A percentile compares a stretch with the other conserved stretches of the same genome.
Conservation (phyloP, 92 coral and sea anemone genomes). For the Galaxea fascicularis region DNA sequence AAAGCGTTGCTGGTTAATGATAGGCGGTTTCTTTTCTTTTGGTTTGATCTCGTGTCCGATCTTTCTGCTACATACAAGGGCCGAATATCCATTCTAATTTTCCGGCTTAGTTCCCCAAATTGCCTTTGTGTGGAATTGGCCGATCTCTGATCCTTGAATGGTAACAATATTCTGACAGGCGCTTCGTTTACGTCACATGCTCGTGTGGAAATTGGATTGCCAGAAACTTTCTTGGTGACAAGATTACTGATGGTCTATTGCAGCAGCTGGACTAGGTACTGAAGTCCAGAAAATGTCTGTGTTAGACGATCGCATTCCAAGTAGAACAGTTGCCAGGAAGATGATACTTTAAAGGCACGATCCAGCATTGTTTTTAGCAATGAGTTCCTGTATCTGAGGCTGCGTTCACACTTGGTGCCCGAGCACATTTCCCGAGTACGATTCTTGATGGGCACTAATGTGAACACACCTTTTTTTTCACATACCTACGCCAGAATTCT, state of each 20-base stretch:
- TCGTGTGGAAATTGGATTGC: conserved; percentile 33
- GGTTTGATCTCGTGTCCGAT: neutral
- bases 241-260: neutral
- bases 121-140: conserved; percentile 43
- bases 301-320: conserved; percentile 46
- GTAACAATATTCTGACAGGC: conserved; percentile 42
- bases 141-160: no score
- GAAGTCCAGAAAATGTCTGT: conserved; percentile 43
- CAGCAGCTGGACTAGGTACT: conserved; percentile 17
- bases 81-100: no score
- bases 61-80: neutral
- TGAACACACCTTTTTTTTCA: no score
- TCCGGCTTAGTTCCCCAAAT: neutral
- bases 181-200: no score
- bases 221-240: neutral
- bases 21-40: no score
- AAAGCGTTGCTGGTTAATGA: no score
- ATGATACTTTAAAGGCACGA: conserved; percentile 2
- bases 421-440: no score
- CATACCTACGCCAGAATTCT: no score
- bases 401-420: no score
- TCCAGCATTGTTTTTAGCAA: conserved; percentile 17
- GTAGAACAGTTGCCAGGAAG: conserved; percentile 42
- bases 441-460: no score
- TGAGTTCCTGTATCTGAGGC: conserved; percentile 29